phyloP scores from a whole-genome alignment of 2,797 vertebrate species.

The Melanotaenia parkinsoni region DNA sequence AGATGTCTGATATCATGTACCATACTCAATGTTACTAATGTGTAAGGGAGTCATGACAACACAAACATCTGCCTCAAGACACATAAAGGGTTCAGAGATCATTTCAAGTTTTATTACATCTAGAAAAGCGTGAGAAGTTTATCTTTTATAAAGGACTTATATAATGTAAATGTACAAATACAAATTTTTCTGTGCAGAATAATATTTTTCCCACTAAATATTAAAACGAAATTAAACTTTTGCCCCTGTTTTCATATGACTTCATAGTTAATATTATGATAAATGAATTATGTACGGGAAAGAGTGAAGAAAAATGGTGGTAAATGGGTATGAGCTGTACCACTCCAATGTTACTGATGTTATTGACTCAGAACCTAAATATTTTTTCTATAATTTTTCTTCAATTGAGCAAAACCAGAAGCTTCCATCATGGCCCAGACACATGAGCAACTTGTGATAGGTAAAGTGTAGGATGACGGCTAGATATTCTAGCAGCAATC shows the following conservation, averaged over 20 bases:
- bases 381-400: conserved; percentile 71
- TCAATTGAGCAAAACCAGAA: conserved; percentile 72
- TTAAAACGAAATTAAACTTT: conserved; percentile 33
- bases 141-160: not conserved
- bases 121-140: conserved; percentile 16
- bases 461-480: conserved; percentile 29
- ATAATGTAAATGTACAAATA: conserved; percentile 3
- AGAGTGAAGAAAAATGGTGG: conserved; percentile 65
- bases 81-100: conserved; percentile 8
- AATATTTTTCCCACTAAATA: conserved; percentile 19
- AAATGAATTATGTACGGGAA: conserved; percentile 51
- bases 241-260: conserved; percentile 38
- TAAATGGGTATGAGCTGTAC: conserved; percentile 65
- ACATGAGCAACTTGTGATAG: conserved; percentile 21
- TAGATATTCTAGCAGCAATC: conserved; percentile 56
- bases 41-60: conserved; percentile 36
- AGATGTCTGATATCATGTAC: conserved; percentile 60
- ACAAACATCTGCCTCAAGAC: conserved; percentile 19
- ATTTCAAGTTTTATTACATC: conserved; percentile 14
- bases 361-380: conserved; percentile 68
- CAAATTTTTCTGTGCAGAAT: conserved; percentile 18
- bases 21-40: conserved; percentile 40
- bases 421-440: conserved; percentile 50
- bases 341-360: conserved; percentile 69
- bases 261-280: conserved; percentile 57